Percentiles rank a stretch among this genome's conserved stretches.
phyloP scores from a whole-genome alignment of 2,888 invertebrate species.

The Melanotus villosus region DNA sequence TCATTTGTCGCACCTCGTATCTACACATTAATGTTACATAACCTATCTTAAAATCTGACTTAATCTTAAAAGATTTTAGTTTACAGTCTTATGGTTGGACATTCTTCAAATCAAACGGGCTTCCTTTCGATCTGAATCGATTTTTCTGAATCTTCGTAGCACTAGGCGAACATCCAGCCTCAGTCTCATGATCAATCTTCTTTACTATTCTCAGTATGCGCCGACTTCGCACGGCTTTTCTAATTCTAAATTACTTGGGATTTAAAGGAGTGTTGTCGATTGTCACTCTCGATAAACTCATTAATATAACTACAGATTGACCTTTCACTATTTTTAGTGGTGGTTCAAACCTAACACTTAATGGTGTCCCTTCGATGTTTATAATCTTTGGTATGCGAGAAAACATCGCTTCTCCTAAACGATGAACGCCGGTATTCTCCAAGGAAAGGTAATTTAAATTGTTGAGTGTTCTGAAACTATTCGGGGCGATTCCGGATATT shows the following conservation, averaged over 20 bases:
- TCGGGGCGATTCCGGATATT: constrained; percentile 57
- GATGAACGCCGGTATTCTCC: constrained; percentile 63
- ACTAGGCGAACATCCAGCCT: too few species aligned
- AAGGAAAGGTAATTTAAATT: constrained; percentile 63
- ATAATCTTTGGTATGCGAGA: constrained; percentile 60
- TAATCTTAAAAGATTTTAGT: constrained; percentile 8
- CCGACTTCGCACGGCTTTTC: too few species aligned
- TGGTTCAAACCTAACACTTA: constrained; percentile 63
- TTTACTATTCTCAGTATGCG: too few species aligned
- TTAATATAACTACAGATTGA: constrained; percentile 57
- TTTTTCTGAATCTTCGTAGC: too few species aligned
- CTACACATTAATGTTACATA: neutral
- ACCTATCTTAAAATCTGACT: constrained; percentile 3
- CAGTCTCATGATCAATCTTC: too few species aligned
- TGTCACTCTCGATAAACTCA: constrained; percentile 30
- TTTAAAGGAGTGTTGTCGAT: constrained; percentile 24
- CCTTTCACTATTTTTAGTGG: constrained; percentile 62
- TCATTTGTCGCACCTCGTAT: too few species aligned
- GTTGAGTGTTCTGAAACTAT: constrained; percentile 60
- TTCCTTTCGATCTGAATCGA: too few species aligned
- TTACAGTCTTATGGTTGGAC: constrained; percentile 18
- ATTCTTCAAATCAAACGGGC: neutral
- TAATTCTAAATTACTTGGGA: too few species aligned
- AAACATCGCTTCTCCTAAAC: constrained; percentile 63
- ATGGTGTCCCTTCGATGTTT: constrained; percentile 62